phyloP scores from a whole-genome alignment of 2,797 vertebrate species.

The Phrynocephalus vlangalii region DNA sequence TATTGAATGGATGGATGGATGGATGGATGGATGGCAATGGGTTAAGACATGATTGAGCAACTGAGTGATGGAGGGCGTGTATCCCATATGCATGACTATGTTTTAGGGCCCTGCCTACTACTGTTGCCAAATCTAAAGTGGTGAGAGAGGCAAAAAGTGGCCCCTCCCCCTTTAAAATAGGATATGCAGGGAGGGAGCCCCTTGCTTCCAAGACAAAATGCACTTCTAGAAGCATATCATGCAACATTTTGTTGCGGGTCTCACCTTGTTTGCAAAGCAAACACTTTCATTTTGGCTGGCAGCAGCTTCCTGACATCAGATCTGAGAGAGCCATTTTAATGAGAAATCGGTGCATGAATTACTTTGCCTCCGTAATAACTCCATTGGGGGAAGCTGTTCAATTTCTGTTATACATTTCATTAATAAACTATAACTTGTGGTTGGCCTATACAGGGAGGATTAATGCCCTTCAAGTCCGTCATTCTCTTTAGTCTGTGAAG shows the following conservation, averaged over 20 bases:
- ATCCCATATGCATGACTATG: too few species aligned
- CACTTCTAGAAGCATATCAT: not conserved
- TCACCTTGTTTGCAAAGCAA: constrained; percentile 58
- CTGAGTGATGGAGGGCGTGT: too few species aligned
- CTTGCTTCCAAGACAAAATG: not conserved
- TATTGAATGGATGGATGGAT: too few species aligned
- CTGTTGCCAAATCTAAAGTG: too few species aligned
- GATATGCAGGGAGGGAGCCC: not conserved
- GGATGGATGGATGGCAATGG: too few species aligned
- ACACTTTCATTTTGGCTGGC: constrained; percentile 51
- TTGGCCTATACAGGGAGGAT: constrained; percentile 36
- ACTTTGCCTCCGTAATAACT: constrained; percentile 34
- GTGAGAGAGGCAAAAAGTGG: not conserved
- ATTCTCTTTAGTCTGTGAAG: constrained; percentile 41
- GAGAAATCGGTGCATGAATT: constrained; percentile 38
- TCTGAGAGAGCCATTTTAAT: constrained; percentile 47
- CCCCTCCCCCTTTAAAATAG: not conserved
- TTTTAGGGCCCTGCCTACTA: too few species aligned
- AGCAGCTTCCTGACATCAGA: constrained; percentile 38
- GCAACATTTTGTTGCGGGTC: not conserved
- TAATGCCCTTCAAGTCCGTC: constrained; percentile 55
- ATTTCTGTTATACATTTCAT: constrained; percentile 14
- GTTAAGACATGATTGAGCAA: too few species aligned
- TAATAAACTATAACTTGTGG: constrained; percentile 33
- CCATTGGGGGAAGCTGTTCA: constrained; percentile 25